Base-by-base conservation (phyloP, 2,113 vertebrate genomes). In the Corvus cornix region DNA sequence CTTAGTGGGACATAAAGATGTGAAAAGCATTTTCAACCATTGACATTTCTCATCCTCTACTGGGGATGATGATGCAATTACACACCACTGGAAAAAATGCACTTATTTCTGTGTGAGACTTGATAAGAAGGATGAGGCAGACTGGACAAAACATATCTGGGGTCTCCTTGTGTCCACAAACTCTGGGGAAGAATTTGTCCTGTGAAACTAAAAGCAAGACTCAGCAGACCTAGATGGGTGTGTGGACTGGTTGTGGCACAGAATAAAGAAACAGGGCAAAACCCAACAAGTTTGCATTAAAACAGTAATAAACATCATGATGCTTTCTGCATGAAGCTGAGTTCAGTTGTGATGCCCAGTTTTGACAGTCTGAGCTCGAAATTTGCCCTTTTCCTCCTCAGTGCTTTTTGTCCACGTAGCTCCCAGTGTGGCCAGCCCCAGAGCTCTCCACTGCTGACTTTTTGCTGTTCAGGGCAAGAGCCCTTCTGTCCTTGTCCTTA, bases 321-420 rank as follows among this genome's bases (percentile, higher is more conserved):
- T 63, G 9, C 0, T 67, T 72, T 78, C 53, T 56, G 21, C 2
- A 1, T 16, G n/a, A 26, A n/a, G 11, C 30, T 75, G 62, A 75
- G 33, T n/a, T 72, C 64, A 63, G 27, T 27, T 43, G 26, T 21
- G 11, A 4, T 46, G 21, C 33, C 16, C 33, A 16, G 1, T 79
- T 93, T 52, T 67, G 39, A 43, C 9, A 51, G 3, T 20, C 6
- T n/a, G 52, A 82, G 56, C 52, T 89, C 9, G 9, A 87, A 87
- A 78, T 62, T 62, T 62, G 11, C 53, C 35, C 7, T 78, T 44
- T 72, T 16, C 10, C 39, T 39, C 6, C 43, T 70, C 22, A 26
- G 8, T 27, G 9, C 0, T 67, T 87, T 73, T 75, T 21, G 14
- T 39, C 6, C 43, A 12, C 0, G 1, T 7, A 26, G 13, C 2